phyloP scores from a whole-genome alignment of 2,113 vertebrate species.

The Mellivora capensis region DNA sequence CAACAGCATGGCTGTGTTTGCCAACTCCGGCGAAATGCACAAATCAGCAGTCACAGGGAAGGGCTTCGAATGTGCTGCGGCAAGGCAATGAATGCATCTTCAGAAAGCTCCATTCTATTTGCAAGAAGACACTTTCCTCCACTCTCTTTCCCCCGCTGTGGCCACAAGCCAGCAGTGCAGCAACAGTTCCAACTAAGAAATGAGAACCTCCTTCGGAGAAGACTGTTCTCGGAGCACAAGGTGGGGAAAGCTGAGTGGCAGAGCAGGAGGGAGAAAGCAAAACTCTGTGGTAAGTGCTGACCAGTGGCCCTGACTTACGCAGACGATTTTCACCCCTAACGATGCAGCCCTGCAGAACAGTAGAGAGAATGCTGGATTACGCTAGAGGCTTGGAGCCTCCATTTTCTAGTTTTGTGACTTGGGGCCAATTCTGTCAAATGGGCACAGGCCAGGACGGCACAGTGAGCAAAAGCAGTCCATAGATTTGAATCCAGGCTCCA shows the following conservation, averaged over 20 bases:
- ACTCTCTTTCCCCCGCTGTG: not conserved
- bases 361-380: not conserved
- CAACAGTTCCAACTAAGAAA: not conserved
- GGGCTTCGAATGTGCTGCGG: not conserved
- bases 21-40: not conserved
- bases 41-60: not conserved
- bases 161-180: not conserved
- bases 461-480: not conserved
- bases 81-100: not conserved
- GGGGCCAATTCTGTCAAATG: not conserved
- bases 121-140: not conserved
- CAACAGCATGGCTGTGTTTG: not conserved
- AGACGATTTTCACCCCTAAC: not conserved
- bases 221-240: not conserved
- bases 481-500: not conserved
- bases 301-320: fast-evolving
- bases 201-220: not conserved
- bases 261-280: not conserved
- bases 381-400: not conserved
- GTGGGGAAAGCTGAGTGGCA: not conserved
- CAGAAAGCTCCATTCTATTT: not conserved
- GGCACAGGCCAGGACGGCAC: not conserved
- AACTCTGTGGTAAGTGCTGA: not conserved
- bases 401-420: not conserved
- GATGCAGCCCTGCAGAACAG: not conserved